These are phyloP conservation scores for Euwallacea similis DNA, from an alignment of 1,140 invertebrate species.

Conservation along the genomic window DNA sequence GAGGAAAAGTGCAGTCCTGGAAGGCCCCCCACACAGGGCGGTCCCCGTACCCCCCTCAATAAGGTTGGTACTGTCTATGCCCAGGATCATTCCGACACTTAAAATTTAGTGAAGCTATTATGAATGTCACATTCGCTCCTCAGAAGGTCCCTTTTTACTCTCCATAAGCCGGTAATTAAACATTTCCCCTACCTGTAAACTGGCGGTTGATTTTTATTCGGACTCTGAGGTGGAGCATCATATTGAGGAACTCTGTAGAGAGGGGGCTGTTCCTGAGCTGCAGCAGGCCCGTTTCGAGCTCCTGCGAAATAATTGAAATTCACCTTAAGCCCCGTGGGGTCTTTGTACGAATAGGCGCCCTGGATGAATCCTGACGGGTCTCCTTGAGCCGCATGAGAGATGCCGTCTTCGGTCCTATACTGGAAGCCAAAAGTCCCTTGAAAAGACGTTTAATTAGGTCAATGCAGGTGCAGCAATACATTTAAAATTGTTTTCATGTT, in stretches of 20 bases:
- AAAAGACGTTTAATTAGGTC: constrained; percentile 7
- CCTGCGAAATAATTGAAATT: constrained; percentile 53
- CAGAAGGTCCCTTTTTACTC: no score
- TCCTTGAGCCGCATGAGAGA: constrained; percentile 49
- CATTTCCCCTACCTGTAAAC: no score
- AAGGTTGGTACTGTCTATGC: no score
- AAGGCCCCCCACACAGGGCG: no score
- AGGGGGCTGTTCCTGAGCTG: constrained; percentile 12
- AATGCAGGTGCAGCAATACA: background rate
- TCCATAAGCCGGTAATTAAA: background rate
- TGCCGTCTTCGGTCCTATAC: constrained; percentile 53
- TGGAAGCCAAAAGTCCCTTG: constrained; percentile 49
- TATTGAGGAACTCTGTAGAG: background rate
- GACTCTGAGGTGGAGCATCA: background rate
- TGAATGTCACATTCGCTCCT: no score
- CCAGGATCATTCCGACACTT: no score
- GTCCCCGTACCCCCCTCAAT: no score
- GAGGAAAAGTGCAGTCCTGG: no score
- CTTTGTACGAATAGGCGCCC: constrained; percentile 51
- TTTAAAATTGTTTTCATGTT: constrained; percentile 24
- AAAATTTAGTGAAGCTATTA: no score
- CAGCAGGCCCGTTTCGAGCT: constrained; percentile 31
- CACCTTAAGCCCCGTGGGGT: constrained; percentile 53
- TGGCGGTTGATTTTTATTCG: no score
- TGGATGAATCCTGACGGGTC: constrained; percentile 48